These are phyloP conservation scores for Octodon degus DNA, from an alignment of 2,113 vertebrate species.

Conservation along the genomic window DNA sequence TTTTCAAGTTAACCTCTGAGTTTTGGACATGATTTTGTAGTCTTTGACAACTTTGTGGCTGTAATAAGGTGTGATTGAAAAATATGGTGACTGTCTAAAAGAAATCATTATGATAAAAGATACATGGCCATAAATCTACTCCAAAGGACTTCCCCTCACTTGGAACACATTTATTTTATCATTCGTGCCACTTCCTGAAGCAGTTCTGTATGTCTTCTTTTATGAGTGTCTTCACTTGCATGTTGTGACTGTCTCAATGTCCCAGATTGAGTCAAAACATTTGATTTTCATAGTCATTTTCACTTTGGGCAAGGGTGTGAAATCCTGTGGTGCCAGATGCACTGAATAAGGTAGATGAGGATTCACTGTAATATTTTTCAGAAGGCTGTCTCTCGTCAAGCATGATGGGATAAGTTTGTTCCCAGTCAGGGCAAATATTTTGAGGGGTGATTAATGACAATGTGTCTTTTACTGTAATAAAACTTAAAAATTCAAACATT, in stretches of 20 bases:
- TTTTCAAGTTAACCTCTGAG: slow-evolving; percentile 4
- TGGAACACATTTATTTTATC: not conserved
- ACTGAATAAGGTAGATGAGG: not conserved
- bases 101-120: not conserved
- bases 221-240: not conserved
- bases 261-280: not conserved
- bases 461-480: not conserved
- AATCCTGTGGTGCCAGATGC: not conserved
- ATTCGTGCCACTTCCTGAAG: not conserved
- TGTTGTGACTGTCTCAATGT: not conserved
- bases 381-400: not conserved
- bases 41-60: not conserved
- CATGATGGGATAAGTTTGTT: not conserved
- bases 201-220: not conserved
- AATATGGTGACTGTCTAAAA: not conserved
- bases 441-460: not conserved
- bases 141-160: not conserved
- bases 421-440: not conserved
- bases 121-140: not conserved
- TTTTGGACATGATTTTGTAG: not conserved
- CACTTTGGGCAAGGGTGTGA: not conserved
- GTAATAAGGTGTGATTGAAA: not conserved
- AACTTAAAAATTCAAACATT: not conserved
- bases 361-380: not conserved
- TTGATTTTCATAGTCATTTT: not conserved